phyloP scores from a whole-genome alignment of 37 sponge, comb jelly and placozoan genomes.

The Aplysina aerophoba region DNA sequence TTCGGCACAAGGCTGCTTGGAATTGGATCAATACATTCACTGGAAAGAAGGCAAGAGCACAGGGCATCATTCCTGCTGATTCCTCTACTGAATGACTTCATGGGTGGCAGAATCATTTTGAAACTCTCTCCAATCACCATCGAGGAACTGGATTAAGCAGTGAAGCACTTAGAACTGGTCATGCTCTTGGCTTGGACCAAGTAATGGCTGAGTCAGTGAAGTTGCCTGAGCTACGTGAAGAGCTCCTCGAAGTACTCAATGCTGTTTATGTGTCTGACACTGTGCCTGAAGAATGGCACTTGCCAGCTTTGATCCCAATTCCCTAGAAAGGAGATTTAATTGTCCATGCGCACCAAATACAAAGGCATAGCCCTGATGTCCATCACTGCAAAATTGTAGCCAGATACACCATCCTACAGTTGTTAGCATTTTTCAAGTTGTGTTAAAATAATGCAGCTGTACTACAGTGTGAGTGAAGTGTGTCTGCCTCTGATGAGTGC shows the following conservation, averaged over 20 bases:
- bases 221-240: constrained; percentile 9
- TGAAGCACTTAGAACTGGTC: not conserved
- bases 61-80: not conserved
- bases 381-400: not conserved
- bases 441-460: too few species aligned
- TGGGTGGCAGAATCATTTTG: not conserved
- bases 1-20: too few species aligned
- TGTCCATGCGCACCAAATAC: not conserved
- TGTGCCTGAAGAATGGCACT: constrained; percentile 6
- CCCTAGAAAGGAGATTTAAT: not conserved
- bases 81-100: constrained; percentile 5
- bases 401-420: too few species aligned
- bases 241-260: not conserved
- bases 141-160: constrained; percentile 4
- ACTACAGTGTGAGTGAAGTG: too few species aligned
- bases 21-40: not conserved
- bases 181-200: constrained; percentile 6
- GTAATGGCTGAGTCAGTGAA: not conserved
- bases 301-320: not conserved
- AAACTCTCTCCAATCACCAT: not conserved
- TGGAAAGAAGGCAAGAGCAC: not conserved
- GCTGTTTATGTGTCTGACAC: not conserved
- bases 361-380: constrained; percentile 18
- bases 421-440: too few species aligned
- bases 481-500: too few species aligned